Conservation (phyloP, 1,140 invertebrate species). For the Ips typographus region DNA sequence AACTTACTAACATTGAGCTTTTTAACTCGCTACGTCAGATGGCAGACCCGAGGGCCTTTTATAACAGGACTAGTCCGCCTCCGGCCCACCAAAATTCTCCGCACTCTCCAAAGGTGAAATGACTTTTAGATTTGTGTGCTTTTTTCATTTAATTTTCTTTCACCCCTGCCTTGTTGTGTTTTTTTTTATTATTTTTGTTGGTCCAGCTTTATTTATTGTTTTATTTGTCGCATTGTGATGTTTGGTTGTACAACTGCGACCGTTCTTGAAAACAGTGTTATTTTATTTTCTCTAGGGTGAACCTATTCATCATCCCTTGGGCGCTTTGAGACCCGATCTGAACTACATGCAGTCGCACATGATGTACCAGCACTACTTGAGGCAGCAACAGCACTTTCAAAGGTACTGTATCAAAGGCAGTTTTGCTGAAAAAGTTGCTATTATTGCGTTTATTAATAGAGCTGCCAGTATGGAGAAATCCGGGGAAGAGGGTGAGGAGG, state of each 20-base stretch:
- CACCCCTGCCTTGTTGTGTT: neutral
- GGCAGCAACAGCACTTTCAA: conserved; percentile 54
- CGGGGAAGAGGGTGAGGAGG: conserved; percentile 60
- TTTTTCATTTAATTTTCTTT: neutral
- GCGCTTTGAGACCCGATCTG: conserved; percentile 44
- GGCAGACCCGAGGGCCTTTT: conserved; percentile 52
- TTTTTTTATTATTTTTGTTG: conserved; percentile 1
- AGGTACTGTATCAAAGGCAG: conserved; percentile 40
- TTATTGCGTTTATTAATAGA: conserved; percentile 47
- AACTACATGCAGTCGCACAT: conserved; percentile 61
- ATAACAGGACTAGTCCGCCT: conserved; percentile 63
- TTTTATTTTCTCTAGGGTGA: conserved; percentile 60
- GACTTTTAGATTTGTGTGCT: conserved; percentile 5
- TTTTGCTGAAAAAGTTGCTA: neutral
- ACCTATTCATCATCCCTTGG: conserved; percentile 50
- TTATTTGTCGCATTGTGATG: neutral
- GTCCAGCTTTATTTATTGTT: neutral
- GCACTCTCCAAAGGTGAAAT: conserved; percentile 66
- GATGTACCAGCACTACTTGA: conserved; percentile 66
- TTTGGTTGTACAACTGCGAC: too few relatives aligned
- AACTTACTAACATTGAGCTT: conserved; percentile 13
- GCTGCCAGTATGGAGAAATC: conserved; percentile 51
- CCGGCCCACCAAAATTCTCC: conserved; percentile 81
- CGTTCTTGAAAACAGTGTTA: too few relatives aligned
- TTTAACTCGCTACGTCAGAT: conserved; percentile 52